Evolutionary conservation across 2,797 vertebrate species (phyloP).

Genomic region (Enteromius radiatus): DNA sequence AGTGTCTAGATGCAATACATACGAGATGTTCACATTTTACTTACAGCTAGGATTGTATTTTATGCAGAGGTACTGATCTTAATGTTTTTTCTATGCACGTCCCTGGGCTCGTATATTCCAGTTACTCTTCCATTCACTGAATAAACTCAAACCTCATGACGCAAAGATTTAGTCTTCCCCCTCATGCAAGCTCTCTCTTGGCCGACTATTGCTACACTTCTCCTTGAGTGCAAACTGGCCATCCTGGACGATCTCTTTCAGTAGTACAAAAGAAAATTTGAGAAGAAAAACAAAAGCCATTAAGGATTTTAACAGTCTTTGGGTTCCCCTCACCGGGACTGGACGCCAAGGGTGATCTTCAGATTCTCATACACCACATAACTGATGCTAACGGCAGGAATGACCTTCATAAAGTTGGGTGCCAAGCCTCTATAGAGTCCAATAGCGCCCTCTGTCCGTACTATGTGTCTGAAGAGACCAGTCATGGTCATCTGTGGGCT

Average conservation of each 20-base stretch:
- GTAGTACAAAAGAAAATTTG: conserved; percentile 25
- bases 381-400: conserved; percentile 91
- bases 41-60: conserved; percentile 1
- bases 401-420: conserved; percentile 93
- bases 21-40: background rate
- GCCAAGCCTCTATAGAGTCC: conserved; percentile 88
- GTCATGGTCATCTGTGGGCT: conserved; percentile 83
- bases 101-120: conserved; percentile 48
- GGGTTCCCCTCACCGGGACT: conserved; percentile 75
- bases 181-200: background rate
- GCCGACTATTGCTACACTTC: background rate
- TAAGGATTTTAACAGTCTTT: conserved; percentile 3
- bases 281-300: background rate
- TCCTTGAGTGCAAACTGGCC: background rate
- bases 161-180: conserved; percentile 2
- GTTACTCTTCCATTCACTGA: conserved; percentile 41
- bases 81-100: conserved; percentile 32
- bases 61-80: background rate
- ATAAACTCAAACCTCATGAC: conserved; percentile 37
- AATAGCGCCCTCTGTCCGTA: conserved; percentile 84
- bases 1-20: background rate
- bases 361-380: conserved; percentile 90
- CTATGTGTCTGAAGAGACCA: conserved; percentile 85
- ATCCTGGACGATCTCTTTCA: background rate
- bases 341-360: conserved; percentile 85